Base-by-base conservation (phyloP, 2,113 vertebrate species). In the Clarias macrocephalus region DNA sequence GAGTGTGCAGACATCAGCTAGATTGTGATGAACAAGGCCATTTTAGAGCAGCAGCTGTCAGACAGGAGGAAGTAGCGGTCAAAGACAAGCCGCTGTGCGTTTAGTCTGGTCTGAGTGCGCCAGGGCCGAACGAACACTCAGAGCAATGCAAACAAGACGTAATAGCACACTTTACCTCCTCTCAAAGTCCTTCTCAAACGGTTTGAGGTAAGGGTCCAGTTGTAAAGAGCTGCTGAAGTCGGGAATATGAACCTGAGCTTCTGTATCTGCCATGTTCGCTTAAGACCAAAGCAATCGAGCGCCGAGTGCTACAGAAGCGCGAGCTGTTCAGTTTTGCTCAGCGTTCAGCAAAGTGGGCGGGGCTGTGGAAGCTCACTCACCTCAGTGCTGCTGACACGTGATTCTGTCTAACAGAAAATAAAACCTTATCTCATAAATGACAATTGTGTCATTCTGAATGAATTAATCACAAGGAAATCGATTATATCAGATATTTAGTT, bases 141-240 rank as follows among this genome's bases (percentile, higher is more conserved):
- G 30, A n/a, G 75, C 54, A 56, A 82, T 12, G 28, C 79, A 66
- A 88, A 83, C 33, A 28, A 83, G 19, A 37, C 48, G 80, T 56
- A 83, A 89, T 87, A 86, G 3, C 70, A 57, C 42, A 65, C 48
- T 57, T 95, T 95, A 96, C 95, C 95, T 96, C 93, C 95, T 93
- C 87, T 88, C 85, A 93, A 95, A 95, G 95, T 96, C 95, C 91
- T 93, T 93, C 87, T 93, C 92, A 91, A 90, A 95, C 2, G 88
- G 8, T 89, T 94, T 94, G 42, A 96, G 94, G 16, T 88, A 70
- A 12, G 94, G 93, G 83, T 96, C 95, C 93, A 94, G 94, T 92
- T 94, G 93, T 11, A 95, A 88, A 83, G 95, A 93, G 66, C 57
- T 76, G 91, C 62, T 92, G 91, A 95, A 91, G 30, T 91, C 90